These are phyloP conservation scores for Nanorana parkeri DNA, from an alignment of 2,113 vertebrate genomes.

Conservation along the genomic window DNA sequence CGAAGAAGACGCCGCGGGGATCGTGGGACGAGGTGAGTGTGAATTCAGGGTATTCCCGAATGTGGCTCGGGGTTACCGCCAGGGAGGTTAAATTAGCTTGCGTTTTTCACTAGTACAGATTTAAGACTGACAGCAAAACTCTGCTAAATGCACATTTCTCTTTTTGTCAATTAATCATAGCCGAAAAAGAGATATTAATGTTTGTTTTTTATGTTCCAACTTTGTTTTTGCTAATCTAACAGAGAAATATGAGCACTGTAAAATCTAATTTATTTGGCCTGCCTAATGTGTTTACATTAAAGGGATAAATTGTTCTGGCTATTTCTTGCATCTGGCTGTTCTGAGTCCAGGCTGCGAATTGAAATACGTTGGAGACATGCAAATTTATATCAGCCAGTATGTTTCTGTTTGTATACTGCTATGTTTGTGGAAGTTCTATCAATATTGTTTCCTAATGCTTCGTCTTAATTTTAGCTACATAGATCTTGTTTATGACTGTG, in stretches of 20 bases:
- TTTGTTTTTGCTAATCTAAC: constrained; percentile 32
- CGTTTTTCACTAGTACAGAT: constrained; percentile 11
- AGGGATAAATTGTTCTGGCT: constrained; percentile 43
- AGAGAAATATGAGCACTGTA: constrained; percentile 10
- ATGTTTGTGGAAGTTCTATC: constrained; percentile 18
- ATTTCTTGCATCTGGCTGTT: constrained; percentile 34
- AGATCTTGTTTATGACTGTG: neutral
- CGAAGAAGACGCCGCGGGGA: too few relatives aligned
- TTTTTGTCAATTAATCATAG: constrained; percentile 22
- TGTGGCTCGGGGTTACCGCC: too few relatives aligned
- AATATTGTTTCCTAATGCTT: constrained; percentile 9
- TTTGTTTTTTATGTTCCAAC: constrained; percentile 7
- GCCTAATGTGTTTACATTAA: constrained; percentile 41
- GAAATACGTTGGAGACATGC: constrained; percentile 23
- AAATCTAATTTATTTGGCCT: constrained; percentile 40
- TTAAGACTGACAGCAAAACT: neutral
- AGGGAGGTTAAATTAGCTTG: too few relatives aligned
- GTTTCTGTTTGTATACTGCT: constrained; percentile 12
- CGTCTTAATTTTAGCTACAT: neutral
- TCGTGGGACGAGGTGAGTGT: too few relatives aligned
- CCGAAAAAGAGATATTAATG: constrained; percentile 33
- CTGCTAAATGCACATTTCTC: neutral
- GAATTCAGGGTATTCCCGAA: too few relatives aligned
- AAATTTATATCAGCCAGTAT: constrained; percentile 14
- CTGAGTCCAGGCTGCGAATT: neutral